Evolutionary conservation across 2,888 invertebrate genomes (phyloP).

Genomic region (Chydorus sphaericus): DNA sequence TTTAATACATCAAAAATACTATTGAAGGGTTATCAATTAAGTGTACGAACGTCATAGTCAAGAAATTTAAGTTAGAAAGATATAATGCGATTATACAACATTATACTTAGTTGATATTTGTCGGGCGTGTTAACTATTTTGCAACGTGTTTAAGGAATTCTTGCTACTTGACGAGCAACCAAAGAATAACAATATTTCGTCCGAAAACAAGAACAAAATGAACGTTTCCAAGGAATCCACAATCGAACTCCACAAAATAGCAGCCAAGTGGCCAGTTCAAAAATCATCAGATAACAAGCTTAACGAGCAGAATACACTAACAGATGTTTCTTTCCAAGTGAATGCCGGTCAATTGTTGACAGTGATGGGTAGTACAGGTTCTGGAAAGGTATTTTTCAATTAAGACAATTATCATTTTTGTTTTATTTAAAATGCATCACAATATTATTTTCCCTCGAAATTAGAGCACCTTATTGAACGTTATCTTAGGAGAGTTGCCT

Average conservation of each 20-base stretch:
- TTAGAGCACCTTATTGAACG: constrained; percentile 21
- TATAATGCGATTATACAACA: too few species aligned
- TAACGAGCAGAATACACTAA: constrained; percentile 14
- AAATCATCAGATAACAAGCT: too few species aligned
- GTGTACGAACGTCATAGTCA: too few species aligned
- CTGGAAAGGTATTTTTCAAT: constrained; percentile 51
- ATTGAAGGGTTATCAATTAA: too few species aligned
- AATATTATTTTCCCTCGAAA: neutral
- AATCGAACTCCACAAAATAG: neutral
- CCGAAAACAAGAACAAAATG: too few species aligned
- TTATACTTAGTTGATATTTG: too few species aligned
- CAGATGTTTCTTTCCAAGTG: constrained; percentile 16
- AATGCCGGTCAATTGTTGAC: constrained; percentile 39
- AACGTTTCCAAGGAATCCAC: too few species aligned
- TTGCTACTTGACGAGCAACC: neutral
- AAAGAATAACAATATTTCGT: too few species aligned
- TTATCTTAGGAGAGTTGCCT: constrained; percentile 34
- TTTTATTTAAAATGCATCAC: neutral
- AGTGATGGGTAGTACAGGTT: constrained; percentile 74
- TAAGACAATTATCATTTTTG: neutral
- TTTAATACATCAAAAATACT: too few species aligned
- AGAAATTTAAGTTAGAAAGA: too few species aligned
- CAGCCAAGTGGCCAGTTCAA: constrained; percentile 7
- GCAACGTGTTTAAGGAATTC: constrained; percentile 28
- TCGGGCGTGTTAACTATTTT: too few species aligned